Percentiles rank a stretch among this genome's conserved stretches.
These are phyloP conservation scores for Dolichallabes microphthalmus DNA, from an alignment of 2,113 vertebrate species.

Conservation along the genomic window DNA sequence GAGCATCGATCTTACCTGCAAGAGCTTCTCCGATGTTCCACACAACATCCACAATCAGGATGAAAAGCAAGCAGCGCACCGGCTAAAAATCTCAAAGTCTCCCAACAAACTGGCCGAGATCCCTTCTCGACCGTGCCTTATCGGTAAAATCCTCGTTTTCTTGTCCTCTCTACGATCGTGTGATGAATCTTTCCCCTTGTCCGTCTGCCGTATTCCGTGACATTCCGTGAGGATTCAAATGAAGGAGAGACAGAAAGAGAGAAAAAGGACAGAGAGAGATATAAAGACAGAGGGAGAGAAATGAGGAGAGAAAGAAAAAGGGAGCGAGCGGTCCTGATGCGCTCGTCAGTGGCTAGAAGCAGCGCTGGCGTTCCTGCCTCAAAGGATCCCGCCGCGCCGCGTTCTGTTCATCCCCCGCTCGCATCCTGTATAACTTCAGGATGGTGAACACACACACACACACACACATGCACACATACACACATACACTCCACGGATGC, in stretches of 20 bases:
- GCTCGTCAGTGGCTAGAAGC: slow-evolving; percentile 32
- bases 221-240: background rate
- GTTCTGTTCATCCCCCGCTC: slow-evolving; percentile 29
- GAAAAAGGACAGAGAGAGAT: slow-evolving; percentile 24
- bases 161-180: slow-evolving; percentile 15
- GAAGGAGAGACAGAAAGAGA: background rate
- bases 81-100: slow-evolving; percentile 32
- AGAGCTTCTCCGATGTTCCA: slow-evolving; percentile 58
- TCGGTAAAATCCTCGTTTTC: slow-evolving; percentile 16
- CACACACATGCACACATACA: background rate
- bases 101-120: slow-evolving; percentile 26
- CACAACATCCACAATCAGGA: slow-evolving; percentile 63
- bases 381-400: slow-evolving; percentile 37
- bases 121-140: slow-evolving; percentile 50
- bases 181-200: slow-evolving; percentile 6
- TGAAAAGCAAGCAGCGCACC: slow-evolving; percentile 42
- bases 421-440: slow-evolving; percentile 45
- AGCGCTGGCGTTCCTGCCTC: slow-evolving; percentile 32
- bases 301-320: slow-evolving; percentile 42
- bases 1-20: slow-evolving; percentile 66
- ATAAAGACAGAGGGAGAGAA: slow-evolving; percentile 45
- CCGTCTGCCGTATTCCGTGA: slow-evolving; percentile 17
- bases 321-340: slow-evolving; percentile 36
- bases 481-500: slow-evolving; percentile 14
- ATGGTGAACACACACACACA: slow-evolving; percentile 16